phyloP scores from a whole-genome alignment of 2,888 invertebrate genomes.

The Plutella xylostella region DNA sequence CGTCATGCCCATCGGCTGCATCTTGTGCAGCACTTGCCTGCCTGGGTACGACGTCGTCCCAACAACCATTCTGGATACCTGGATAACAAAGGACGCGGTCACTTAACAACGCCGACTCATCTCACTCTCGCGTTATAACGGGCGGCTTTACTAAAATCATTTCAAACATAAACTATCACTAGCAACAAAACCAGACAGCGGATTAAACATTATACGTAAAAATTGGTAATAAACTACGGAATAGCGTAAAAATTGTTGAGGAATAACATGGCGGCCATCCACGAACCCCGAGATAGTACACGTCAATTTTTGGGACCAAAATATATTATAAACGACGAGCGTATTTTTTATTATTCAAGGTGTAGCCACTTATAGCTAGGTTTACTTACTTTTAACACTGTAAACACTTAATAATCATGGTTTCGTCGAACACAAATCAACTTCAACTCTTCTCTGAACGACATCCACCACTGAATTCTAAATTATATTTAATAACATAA shows the following conservation, averaged over 20 bases:
- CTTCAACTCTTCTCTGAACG: constrained; percentile 40
- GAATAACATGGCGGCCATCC: constrained; percentile 67
- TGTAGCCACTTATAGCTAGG: too few species aligned
- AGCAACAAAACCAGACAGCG: constrained; percentile 11
- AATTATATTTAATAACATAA: constrained; percentile 43
- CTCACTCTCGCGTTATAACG: background rate
- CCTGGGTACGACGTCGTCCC: constrained; percentile 61
- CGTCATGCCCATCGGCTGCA: constrained; percentile 90
- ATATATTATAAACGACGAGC: constrained; percentile 35
- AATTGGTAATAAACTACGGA: constrained; percentile 10
- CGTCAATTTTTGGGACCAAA: constrained; percentile 37
- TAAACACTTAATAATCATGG: constrained; percentile 45
- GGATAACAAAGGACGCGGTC: constrained; percentile 55
- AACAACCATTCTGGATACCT: constrained; percentile 68
- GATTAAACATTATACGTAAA: constrained; percentile 1
- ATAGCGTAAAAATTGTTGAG: constrained; percentile 32
- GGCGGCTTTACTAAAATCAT: too few species aligned
- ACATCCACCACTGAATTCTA: constrained; percentile 43
- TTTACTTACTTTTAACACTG: constrained; percentile 58
- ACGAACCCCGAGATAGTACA: constrained; percentile 52
- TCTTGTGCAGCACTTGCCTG: constrained; percentile 74
- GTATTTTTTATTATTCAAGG: too few species aligned
- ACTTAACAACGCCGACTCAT: too few species aligned
- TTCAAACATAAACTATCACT: constrained; percentile 7
- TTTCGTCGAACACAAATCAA: constrained; percentile 44